Evolutionary conservation across 2,888 invertebrate species (phyloP), one percentile per base, ranked within the genome.

Genomic region (Leptarthrus brevirostris): DNA sequence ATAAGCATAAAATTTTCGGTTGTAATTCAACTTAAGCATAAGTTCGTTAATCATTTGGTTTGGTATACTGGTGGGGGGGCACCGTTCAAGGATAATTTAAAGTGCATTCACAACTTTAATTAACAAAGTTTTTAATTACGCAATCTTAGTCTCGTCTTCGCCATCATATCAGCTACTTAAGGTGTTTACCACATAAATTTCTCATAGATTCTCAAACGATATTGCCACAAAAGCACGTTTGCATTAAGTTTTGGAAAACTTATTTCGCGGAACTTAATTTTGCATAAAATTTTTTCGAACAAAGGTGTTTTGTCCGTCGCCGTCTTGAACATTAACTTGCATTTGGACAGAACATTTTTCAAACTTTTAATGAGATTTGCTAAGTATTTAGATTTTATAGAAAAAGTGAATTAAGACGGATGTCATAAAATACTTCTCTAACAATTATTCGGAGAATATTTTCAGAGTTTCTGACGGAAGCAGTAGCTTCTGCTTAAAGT

Each of bases 61-160:
- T 6, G 40, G 40, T 40, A 12, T n/a, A n/a, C 8, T 10, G 40
- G 40, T 40, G 40, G 40, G 0, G 40, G 40, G 22, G 24, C 44
- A 64, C 4, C 24, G 18, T 24, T 47, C 44, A 24, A 47, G 24
- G 22, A 64, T 64, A 64, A 44, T 64, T 64, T 44, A 69, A 52
- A 69, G 20, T 69, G 69, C 52, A 69, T 69, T 69, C 69, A 69
- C 10, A 49, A 69, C 52, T 70, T 74, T 74, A 74, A 74, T 74
- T 74, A 74, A 74, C 74, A 74, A 74, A 74, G 70, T 74, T 74
- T 70, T 74, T 74, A 74, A 74, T 74, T 70, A 56, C 74, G 20
- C 69, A 74, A 30, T 26, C 56, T 24, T n/a, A 72, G 40, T 16
- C 14, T 26, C n/a, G 34, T n/a, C 56, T 47, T 52, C 47, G 6